Conservation (phyloP, 2,113 vertebrate genomes). For the Garra rufa region DNA sequence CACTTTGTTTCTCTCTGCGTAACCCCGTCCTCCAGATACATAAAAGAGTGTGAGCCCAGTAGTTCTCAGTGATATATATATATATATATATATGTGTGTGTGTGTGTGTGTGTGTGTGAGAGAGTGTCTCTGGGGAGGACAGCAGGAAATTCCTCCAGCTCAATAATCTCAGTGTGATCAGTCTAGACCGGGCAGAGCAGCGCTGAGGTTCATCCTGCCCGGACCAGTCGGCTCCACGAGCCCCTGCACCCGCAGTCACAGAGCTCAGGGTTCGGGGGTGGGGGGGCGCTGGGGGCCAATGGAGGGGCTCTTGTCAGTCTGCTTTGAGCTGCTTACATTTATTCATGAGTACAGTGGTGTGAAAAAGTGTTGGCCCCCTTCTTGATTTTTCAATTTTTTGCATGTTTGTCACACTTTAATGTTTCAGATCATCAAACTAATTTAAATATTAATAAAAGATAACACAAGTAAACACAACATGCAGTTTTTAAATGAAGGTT, state of each 20-base stretch:
- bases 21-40: conserved; percentile 32
- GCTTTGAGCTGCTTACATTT: conserved; percentile 1
- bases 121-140: conserved; percentile 63
- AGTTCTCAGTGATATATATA: not conserved
- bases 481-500: too few species aligned
- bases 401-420: too few species aligned
- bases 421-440: too few species aligned
- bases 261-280: not conserved
- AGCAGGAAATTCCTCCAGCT: conserved; percentile 75
- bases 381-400: too few species aligned
- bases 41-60: conserved; percentile 44
- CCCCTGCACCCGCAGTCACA: not conserved
- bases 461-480: too few species aligned
- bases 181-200: conserved; percentile 62
- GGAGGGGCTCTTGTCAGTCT: not conserved
- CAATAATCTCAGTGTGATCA: conserved; percentile 75
- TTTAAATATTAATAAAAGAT: too few species aligned
- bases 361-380: too few species aligned
- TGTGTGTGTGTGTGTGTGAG: conserved; percentile 21
- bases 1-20: not conserved
- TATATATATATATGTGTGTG: too few species aligned
- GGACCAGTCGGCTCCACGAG: conserved; percentile 43
- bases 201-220: conserved; percentile 61
- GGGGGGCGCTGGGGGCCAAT: not conserved
- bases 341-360: not conserved